phyloP scores from a whole-genome alignment of 2,113 vertebrate genomes.

The Choloepus hoffmanni region DNA sequence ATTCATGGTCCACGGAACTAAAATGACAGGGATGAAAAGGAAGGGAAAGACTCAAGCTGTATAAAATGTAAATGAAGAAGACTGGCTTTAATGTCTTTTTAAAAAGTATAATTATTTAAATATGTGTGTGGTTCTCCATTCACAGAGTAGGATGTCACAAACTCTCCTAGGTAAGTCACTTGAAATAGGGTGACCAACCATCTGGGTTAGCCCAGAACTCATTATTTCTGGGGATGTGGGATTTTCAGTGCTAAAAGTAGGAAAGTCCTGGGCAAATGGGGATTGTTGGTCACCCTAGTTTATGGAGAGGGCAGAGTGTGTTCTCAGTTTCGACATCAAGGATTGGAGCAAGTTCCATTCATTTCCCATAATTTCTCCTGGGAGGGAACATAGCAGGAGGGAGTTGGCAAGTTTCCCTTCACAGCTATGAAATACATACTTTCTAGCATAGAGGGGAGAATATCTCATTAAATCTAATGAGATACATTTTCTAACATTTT shows the following conservation, averaged over 20 bases:
- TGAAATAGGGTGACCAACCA: background rate
- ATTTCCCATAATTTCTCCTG: background rate
- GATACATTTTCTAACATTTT: background rate
- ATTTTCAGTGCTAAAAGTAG: background rate
- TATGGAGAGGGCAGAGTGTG: background rate
- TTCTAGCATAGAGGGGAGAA: background rate
- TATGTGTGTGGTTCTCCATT: background rate
- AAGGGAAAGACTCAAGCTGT: background rate
- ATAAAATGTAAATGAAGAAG: constrained; percentile 18
- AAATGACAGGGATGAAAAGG: background rate
- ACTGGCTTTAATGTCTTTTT: background rate
- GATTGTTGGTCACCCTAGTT: background rate
- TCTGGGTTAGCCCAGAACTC: background rate
- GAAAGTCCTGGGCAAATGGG: background rate
- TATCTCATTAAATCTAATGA: background rate
- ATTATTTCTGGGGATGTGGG: background rate
- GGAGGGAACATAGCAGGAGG: background rate
- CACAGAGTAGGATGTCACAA: background rate
- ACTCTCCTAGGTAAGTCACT: background rate
- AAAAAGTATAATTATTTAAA: background rate
- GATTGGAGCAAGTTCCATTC: background rate
- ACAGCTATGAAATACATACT: background rate
- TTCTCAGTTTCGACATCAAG: background rate
- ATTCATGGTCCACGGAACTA: background rate
- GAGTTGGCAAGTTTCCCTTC: background rate